Base-by-base conservation (phyloP, 2,797 vertebrate species). In the Tenualosa thibaudeaui region DNA sequence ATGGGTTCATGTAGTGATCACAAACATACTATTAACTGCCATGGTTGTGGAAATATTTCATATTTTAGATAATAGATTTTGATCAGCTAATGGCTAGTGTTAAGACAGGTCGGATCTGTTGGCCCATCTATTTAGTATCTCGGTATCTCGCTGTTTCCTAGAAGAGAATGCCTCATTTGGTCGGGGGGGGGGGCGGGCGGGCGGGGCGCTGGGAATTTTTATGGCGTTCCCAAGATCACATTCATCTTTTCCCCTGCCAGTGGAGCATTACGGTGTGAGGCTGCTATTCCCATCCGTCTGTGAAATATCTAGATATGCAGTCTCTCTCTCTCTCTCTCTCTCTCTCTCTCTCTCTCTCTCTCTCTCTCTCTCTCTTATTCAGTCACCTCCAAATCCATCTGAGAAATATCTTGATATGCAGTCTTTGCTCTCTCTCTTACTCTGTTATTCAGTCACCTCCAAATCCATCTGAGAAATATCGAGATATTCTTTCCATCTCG, bases 71-170 rank as follows among this genome's bases (percentile, higher is more conserved):
- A 31, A 31, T 46, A 17, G 12, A 13, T 53, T 13, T 53, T 13
- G 51, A 51, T 51, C 8, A 51, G 50, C 50, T 53, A 10, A 15
- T 46, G 46, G 46, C 46, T 53, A 53, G 3, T 53, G 13, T 13
- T 53, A 13, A 53, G 10, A 15, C 12, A 15, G 10, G 10, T 13
- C 12, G 2, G 51, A 2, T 53, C 51, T 3, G 13, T 53, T 13
- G 15, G 15, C 15, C 51, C 13, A 53, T 62, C 22, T n/a, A 24
- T 19, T 58, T 22, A 99, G 98, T 99, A 97, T 88, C 94, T 94
- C 83, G 17, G 40, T 56, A 10, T 84, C 84, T 86, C 46, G 7
- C 46, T 24, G 51, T 51, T 15, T 13, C 51, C 51, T 12, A 53
- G 56, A 58, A 56, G 3, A 56, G 19, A 13, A 49, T 31, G 19